These are phyloP conservation scores for Siderastrea siderea DNA, from an alignment of 92 coral and sea anemone species.

Conservation along the genomic window DNA sequence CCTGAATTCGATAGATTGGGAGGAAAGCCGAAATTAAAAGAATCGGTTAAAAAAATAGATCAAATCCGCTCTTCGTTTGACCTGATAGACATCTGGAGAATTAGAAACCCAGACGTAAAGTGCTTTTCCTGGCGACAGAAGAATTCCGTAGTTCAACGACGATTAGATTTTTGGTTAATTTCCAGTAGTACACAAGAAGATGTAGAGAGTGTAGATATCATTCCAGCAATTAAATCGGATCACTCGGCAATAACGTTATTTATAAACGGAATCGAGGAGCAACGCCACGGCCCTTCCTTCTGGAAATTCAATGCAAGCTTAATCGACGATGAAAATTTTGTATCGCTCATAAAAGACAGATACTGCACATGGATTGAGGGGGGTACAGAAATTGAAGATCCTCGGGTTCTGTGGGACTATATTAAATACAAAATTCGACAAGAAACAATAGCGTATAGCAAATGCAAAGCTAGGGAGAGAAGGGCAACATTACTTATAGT, in stretches of 20 bases:
- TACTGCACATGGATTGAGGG: constrained; percentile 5
- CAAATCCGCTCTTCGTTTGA: constrained; percentile 5
- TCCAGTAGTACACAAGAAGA: constrained; percentile 15
- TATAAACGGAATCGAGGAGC: constrained; percentile 19
- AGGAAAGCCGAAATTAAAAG: too few relatives aligned
- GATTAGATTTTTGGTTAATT: constrained; percentile 44
- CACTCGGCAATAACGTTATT: constrained; percentile 26
- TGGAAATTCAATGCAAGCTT: constrained; percentile 48
- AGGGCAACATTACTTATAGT: not conserved
- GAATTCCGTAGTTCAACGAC: constrained; percentile 17
- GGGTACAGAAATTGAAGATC: not conserved
- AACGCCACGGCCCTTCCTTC: constrained; percentile 44
- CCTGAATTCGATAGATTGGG: too few relatives aligned
- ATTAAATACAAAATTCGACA: constrained; percentile 43
- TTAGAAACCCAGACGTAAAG: not conserved
- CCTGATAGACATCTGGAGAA: not conserved
- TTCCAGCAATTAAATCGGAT: constrained; percentile 33
- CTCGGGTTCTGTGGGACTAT: not conserved
- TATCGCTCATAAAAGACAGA: not conserved
- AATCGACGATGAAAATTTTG: constrained; percentile 23
- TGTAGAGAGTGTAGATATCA: not conserved
- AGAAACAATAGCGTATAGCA: constrained; percentile 11
- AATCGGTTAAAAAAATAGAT: not conserved
- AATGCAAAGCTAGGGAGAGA: constrained; percentile 4
- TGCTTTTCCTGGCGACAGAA: constrained; percentile 6